Evolutionary conservation across 2,113 vertebrate species (phyloP).

Genomic region (Rallus limicola): DNA sequence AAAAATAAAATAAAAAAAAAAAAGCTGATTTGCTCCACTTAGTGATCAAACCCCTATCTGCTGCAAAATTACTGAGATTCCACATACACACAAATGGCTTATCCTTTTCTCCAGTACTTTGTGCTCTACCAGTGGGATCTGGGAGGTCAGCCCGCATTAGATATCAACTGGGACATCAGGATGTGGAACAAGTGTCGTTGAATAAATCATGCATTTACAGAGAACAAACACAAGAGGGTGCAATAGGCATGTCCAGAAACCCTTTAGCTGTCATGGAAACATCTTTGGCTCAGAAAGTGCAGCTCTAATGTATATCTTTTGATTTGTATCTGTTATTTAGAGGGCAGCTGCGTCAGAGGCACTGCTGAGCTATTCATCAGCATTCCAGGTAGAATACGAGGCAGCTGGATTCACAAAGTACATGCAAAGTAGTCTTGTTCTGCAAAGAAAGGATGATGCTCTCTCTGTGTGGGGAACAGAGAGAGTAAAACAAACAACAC

Average conservation of each 20-base stretch:
- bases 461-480: background rate
- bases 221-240: constrained; percentile 56
- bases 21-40: background rate
- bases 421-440: background rate
- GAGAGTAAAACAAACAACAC: background rate
- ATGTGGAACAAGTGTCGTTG: fast-evolving
- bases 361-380: background rate
- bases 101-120: background rate
- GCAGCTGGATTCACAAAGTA: fast-evolving
- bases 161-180: background rate
- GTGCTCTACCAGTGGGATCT: background rate
- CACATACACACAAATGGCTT: background rate
- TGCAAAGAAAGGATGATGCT: background rate
- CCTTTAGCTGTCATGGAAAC: background rate
- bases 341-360: background rate
- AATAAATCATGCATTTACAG: background rate
- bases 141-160: background rate
- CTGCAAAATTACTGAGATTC: background rate
- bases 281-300: background rate
- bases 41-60: background rate
- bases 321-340: background rate
- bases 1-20: background rate
- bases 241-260: constrained; percentile 34
- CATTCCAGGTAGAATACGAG: background rate
- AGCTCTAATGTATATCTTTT: background rate